Conservation (phyloP, 2,888 invertebrate genomes). For the Euspilapteryx auroguttella region DNA sequence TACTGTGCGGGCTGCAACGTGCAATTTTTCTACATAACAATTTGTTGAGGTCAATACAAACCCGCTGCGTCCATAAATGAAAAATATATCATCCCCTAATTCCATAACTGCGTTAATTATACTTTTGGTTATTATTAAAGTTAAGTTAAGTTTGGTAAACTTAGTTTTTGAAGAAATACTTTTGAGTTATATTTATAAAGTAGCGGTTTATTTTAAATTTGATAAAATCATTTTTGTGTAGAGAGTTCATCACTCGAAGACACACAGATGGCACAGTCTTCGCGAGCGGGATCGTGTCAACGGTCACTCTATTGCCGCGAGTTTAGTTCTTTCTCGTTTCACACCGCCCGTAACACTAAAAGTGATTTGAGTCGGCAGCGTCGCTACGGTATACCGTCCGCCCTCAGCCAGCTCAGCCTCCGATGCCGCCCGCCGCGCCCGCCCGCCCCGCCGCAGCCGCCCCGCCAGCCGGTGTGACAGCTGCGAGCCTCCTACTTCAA, state of each 20-base stretch:
- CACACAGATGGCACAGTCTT: neutral
- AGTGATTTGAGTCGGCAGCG: slow-evolving; percentile 32
- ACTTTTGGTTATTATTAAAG: no score
- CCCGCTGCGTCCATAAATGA: slow-evolving; percentile 38
- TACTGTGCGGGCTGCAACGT: no score
- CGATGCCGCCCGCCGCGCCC: slow-evolving; percentile 17
- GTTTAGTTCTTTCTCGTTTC: slow-evolving; percentile 24
- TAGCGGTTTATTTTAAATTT: neutral
- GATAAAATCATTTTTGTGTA: neutral
- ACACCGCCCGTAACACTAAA: slow-evolving; percentile 31
- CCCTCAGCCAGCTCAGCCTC: no score
- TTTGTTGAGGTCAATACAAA: slow-evolving; percentile 38
- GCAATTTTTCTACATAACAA: no score
- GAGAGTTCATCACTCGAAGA: neutral
- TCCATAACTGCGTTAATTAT: slow-evolving; percentile 44
- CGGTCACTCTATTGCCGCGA: slow-evolving; percentile 12
- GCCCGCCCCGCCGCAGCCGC: slow-evolving; percentile 21
- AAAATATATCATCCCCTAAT: slow-evolving; percentile 42
- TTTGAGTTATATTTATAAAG: neutral
- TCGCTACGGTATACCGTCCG: no score
- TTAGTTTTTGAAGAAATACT: neutral
- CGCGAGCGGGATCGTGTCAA: neutral
- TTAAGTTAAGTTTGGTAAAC: neutral
- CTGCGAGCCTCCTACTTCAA: no score
- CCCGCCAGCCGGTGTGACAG: slow-evolving; percentile 14